Evolutionary conservation across 2,113 vertebrate genomes (phyloP).

Genomic region (Morone saxatilis): DNA sequence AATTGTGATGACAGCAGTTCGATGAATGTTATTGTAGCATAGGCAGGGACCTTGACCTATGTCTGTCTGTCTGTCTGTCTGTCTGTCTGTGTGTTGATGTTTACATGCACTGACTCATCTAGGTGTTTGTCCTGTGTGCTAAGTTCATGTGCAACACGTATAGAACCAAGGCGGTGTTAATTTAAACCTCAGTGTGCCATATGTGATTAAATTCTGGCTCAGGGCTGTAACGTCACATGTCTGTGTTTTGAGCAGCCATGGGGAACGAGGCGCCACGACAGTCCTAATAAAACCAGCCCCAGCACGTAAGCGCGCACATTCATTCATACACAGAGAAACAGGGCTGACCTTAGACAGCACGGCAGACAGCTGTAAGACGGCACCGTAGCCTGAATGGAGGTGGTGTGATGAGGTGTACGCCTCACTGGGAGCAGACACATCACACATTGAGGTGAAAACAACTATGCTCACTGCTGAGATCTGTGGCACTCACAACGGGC

Average conservation of each 20-base stretch:
- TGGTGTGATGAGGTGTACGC: constrained; percentile 16
- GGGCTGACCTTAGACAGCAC: constrained; percentile 21
- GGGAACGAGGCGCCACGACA: constrained; percentile 39
- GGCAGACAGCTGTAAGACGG: constrained; percentile 25
- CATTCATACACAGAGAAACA: constrained; percentile 13
- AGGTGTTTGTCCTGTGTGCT: not conserved
- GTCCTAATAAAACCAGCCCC: constrained; percentile 54
- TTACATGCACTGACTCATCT: not conserved
- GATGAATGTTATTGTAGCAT: constrained; percentile 41
- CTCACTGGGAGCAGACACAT: constrained; percentile 29
- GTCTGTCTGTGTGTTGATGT: not conserved
- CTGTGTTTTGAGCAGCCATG: constrained; percentile 53
- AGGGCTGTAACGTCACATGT: constrained; percentile 28
- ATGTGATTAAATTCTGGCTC: constrained; percentile 22
- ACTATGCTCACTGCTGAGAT: too few relatives aligned
- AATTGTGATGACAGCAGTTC: constrained; percentile 47
- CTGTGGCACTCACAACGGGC: not conserved
- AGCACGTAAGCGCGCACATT: not conserved
- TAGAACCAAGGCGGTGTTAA: constrained; percentile 4
- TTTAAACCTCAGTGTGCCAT: constrained; percentile 1
- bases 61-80: not conserved
- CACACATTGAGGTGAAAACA: constrained; percentile 14
- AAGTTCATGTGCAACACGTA: not conserved
- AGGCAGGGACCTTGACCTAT: constrained; percentile 11
- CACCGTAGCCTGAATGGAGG: not conserved